These are phyloP conservation scores for Mirza zaza DNA, from an alignment of 2,113 vertebrate species.

Conservation along the genomic window DNA sequence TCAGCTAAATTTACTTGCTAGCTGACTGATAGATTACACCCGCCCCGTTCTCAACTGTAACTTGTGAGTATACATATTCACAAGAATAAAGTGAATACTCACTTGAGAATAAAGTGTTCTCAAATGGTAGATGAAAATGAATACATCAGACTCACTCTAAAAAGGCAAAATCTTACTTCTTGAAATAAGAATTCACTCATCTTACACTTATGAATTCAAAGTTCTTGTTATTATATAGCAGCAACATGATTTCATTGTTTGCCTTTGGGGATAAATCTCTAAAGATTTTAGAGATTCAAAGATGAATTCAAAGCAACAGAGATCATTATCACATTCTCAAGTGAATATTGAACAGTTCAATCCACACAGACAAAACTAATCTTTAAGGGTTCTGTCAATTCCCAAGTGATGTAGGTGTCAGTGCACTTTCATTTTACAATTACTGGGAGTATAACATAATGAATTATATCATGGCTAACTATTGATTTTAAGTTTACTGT, in stretches of 20 bases:
- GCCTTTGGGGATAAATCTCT: not conserved
- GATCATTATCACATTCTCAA: slow-evolving; percentile 2
- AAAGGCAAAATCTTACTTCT: not conserved
- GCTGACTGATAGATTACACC: not conserved
- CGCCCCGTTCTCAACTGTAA: not conserved
- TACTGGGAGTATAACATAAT: not conserved
- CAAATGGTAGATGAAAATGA: not conserved
- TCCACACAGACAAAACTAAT: not conserved
- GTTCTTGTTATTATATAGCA: not conserved
- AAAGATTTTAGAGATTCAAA: not conserved
- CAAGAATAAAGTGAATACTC: too few relatives aligned
- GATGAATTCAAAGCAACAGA: slow-evolving; percentile 34
- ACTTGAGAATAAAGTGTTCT: not conserved
- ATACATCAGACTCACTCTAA: not conserved
- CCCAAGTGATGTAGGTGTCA: not conserved
- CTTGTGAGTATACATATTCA: not conserved
- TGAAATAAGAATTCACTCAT: not conserved
- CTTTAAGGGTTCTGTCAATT: not conserved
- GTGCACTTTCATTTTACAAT: not conserved
- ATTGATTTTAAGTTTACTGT: not conserved
- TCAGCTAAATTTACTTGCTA: not conserved
- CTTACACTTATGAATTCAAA: not conserved
- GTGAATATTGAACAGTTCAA: not conserved
- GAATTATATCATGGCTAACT: not conserved
- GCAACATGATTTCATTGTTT: not conserved